Evolutionary conservation across 2,888 invertebrate genomes (phyloP), one percentile per base, ranked within the genome.

Genomic region (Thymelicus acteon): DNA sequence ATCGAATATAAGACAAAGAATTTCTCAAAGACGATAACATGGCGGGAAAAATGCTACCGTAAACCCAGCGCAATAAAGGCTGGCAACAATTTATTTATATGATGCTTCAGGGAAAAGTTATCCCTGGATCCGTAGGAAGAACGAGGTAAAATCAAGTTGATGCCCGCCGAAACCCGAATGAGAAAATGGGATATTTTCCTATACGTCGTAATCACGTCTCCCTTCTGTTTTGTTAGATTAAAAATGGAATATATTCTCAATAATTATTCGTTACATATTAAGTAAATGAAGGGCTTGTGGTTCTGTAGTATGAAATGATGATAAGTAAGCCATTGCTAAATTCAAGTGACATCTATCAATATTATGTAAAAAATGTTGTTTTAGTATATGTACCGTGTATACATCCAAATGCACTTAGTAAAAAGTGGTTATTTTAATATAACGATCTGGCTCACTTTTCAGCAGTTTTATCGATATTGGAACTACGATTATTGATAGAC

Each of bases 21-120:
- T 90, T 86, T 89, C 89, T 86, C 86, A 84, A 83, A 86, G 86
- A 86, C 85, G 83, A 87, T 90, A 89, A 90, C 87, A 87, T 81
- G 82, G 82, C 82, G 84, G 85, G 89, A 90, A 90, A 90, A 92
- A 90, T 85, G 87, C 82, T 86, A 82, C 86, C 84, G 88, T 87
- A 87, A 90, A 90, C 88, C 87, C 84, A 85, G 83, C 76, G 91
- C 88, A 91, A 92, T 92, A 92, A 93, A 92, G 91, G 89, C 90
- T 86, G 87, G 84, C 91, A 88, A 93, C 93, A 93, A 93, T 93
- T 93, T 93, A 93, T 93, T 93, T 93, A 92, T 93, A 93, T 92
- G 92, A 91, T 87, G 89, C 92, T 88, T 90, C 80, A 80, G 93
- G 93, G 93, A 91, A 89, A 90, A 90, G 87, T 93, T 92, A 90